Base-by-base conservation (phyloP, 2,888 invertebrate species). In the Drosophila neoperkinsi region DNA sequence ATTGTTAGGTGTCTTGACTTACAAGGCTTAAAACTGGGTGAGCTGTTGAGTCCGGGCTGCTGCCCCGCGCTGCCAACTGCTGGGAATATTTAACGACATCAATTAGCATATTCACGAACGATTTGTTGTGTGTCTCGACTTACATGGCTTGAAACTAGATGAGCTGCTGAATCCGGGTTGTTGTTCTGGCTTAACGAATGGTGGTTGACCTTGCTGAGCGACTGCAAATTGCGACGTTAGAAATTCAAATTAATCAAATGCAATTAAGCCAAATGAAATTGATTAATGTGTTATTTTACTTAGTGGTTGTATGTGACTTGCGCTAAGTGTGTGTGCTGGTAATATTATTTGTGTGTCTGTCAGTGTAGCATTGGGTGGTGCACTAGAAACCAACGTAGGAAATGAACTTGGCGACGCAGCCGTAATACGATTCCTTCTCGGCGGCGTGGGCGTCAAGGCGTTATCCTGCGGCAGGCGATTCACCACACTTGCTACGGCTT, bases 241-340 rank as follows among this genome's bases (percentile, higher is more conserved):
- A 69, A 55, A 34, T 21, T 60, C 9, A 49, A 36, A 30, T 60
- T 57, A 61, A n/a, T 30, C 28, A 18, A 34, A 6, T 10, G 34
- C 4, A 38, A 43, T 51, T 34, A 53, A 43, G n/a, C 30, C 3
- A 57, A 53, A 38, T 41, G 11, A 13, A n/a, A 53, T 52, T 53
- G 18, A 28, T 58, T 36, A 53, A 53, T 46, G 36, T 28, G 18
- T 69, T 46, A 25, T 46, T 25, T 59, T 70, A 70, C 69, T 70
- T 69, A 49, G 28, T 53, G 60, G 25, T 4, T 25, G 53, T 34
- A 30, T 55, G 46, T 28, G 13, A 33, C 38, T 52, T 30, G 59
- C 60, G n/a, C 46, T 68, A 16, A 41, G 38, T 60, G 46, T 60
- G 34, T 63, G 49, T 49, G 59, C 49, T 21, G 61, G 41, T 61